A percentile compares a stretch with the other conserved stretches of the same genome.
Evolutionary conservation across 2,113 vertebrate genomes (phyloP).

Genomic region (Collichthys lucidus): DNA sequence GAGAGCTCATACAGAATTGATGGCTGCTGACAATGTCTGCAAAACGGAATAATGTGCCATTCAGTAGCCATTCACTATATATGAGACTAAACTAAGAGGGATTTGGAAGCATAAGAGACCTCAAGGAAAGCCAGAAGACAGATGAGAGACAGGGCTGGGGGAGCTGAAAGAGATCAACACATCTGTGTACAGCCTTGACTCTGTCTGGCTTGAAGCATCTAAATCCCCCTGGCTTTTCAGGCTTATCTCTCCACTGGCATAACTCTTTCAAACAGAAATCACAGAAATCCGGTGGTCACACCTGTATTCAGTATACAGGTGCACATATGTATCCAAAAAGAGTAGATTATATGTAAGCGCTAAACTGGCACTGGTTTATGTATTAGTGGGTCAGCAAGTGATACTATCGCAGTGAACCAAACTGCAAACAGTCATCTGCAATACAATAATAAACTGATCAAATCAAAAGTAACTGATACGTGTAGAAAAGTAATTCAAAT

Average conservation of each 20-base stretch:
- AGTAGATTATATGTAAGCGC: not conserved
- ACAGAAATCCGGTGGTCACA: constrained; percentile 29
- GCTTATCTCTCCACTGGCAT: constrained; percentile 41
- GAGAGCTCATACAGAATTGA: constrained; percentile 74
- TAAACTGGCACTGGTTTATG: not conserved
- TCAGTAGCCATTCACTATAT: constrained; percentile 74
- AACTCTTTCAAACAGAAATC: constrained; percentile 47
- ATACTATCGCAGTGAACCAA: not conserved
- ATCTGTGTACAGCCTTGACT: constrained; percentile 56
- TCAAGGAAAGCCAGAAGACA: constrained; percentile 64
- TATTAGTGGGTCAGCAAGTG: not conserved
- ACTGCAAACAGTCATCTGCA: not conserved
- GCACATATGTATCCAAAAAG: not conserved
- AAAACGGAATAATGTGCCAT: constrained; percentile 75
- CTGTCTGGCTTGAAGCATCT: constrained; percentile 41
- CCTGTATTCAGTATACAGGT: not conserved
- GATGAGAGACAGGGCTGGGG: constrained; percentile 52
- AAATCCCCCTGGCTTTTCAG: constrained; percentile 56
- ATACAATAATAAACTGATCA: not conserved
- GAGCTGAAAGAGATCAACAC: constrained; percentile 51
- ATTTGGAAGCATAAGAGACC: constrained; percentile 53
- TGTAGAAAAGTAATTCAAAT: not conserved
- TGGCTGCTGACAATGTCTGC: constrained; percentile 70
- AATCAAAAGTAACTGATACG: not conserved
- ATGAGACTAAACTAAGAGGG: constrained; percentile 71